Base-by-base conservation (phyloP, 2,113 vertebrate genomes). In the Dissostichus mawsoni region DNA sequence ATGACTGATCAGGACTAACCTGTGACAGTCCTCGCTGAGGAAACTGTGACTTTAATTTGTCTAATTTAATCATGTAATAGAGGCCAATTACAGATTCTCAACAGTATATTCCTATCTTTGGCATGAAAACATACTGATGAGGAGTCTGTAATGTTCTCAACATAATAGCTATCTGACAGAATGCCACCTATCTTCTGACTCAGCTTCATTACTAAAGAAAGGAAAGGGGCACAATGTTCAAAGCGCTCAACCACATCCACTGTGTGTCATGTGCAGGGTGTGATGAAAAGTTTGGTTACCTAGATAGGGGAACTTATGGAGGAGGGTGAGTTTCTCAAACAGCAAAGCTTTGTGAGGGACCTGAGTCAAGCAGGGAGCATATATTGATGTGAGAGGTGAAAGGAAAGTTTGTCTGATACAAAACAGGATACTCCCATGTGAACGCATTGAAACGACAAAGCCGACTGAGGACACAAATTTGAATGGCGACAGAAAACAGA, bases 391-490 rank as follows among this genome's bases (percentile, higher is more conserved):
- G 57, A 69, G n/a, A 47, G 57, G 59, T 82, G 50, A 74, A 14
- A 67, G 69, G 58, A 81, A 81, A 33, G 50, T 11, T n/a, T 5
- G 44, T 62, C 48, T 20, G 52, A 74, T 53, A 57, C 56, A 78
- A 70, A 78, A 85, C 80, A 88, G 77, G 77, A 85, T 77, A 74
- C 73, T 17, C 47, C 11, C 55, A 2, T 23, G 57, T 59, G 61
- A 16, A 41, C 2, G 4, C 0, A 7, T 61, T 10, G 6, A 36
- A 51, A 59, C 8, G 61, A 12, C 50, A 41, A 20, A 55, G 71
- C 29, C 0, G 44, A 61, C 58, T 1, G 9, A 64, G 45, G 69
- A 65, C 33, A 4, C 56, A 51, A 20, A 50, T 75, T 64, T 47
- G 11, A 57, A 45, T 1, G 0, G 20, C 1, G 1, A 0, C 33